phyloP scores from a whole-genome alignment of 2,888 invertebrate species.

The Gryllus longicercus region DNA sequence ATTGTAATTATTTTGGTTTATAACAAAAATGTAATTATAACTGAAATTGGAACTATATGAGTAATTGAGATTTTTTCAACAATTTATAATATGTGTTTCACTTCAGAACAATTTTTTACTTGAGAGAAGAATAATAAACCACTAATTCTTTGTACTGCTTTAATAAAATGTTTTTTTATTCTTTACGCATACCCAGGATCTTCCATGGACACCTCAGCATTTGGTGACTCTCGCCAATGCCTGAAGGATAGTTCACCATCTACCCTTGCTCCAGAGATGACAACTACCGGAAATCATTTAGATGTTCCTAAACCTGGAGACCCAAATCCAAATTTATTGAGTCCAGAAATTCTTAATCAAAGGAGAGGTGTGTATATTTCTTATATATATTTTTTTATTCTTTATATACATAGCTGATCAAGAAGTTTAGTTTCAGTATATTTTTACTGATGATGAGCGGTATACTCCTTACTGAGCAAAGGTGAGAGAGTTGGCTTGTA shows the following conservation, averaged over 20 bases:
- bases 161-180: background rate
- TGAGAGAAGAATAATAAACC: too few relatives aligned
- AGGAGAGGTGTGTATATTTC: constrained; percentile 54
- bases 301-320: constrained; percentile 70
- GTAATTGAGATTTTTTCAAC: too few relatives aligned
- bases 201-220: constrained; percentile 46
- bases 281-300: constrained; percentile 69
- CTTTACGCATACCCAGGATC: constrained; percentile 45
- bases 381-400: too few relatives aligned
- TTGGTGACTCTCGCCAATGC: constrained; percentile 60
- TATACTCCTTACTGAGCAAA: too few relatives aligned
- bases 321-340: constrained; percentile 70
- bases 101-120: background rate
- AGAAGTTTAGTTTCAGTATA: too few relatives aligned
- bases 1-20: too few relatives aligned
- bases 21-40: too few relatives aligned
- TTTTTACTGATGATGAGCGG: too few relatives aligned
- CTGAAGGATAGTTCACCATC: constrained; percentile 58
- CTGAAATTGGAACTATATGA: too few relatives aligned
- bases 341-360: constrained; percentile 73
- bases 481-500: too few relatives aligned
- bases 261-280: constrained; percentile 52
- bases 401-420: too few relatives aligned
- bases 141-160: background rate
- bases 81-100: background rate